Evolutionary conservation across 1,140 invertebrate species (phyloP), one percentile per base, ranked within the genome.

Genomic region (Cyphomyrmex costatus): DNA sequence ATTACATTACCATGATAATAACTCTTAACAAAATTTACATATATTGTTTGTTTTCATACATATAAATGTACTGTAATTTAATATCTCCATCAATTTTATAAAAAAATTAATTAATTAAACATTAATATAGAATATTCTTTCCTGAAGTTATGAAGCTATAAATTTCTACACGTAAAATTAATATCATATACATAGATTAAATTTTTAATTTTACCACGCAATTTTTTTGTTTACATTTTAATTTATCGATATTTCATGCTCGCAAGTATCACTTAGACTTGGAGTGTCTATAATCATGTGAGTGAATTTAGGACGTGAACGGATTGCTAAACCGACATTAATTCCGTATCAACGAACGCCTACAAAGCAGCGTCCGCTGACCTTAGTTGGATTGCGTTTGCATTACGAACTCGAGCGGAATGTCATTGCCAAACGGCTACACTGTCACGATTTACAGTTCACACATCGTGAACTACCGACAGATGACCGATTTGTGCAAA

Each of bases 371-470:
- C 88, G 87, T 65, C 49, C 84, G 86, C 89, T 91, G 90, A 92
- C 92, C 92, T 93, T 93, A 92, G 89, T 92, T 92, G 86, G 85
- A 92, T 92, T 92, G 91, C 92, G 92, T 93, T 93, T 93, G 92
- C 91, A 92, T 91, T 93, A 92, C 87, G 89, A 93, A 92, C 91
- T 93, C 92, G 90, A 91, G 91, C 89, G 91, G 92, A 93, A 93
- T 89, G 86, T 87, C 91, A 88, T 82, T 78, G 85, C 73, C 61
- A 87, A 85, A 76, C 36, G 76, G 33, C 61, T 61, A 46, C 30
- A 63, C 33, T 82, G 73, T 85, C 89, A 88, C 92, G 86, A 89
- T 91, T 92, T 92, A 88, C 92, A 87, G 91, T 91, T 93, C 91
- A 88, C 92, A 89, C 90, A 88, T 90, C 87, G 90, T 87, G 74